phyloP scores from a whole-genome alignment of 2,888 invertebrate species.

The Germaria angustata region DNA sequence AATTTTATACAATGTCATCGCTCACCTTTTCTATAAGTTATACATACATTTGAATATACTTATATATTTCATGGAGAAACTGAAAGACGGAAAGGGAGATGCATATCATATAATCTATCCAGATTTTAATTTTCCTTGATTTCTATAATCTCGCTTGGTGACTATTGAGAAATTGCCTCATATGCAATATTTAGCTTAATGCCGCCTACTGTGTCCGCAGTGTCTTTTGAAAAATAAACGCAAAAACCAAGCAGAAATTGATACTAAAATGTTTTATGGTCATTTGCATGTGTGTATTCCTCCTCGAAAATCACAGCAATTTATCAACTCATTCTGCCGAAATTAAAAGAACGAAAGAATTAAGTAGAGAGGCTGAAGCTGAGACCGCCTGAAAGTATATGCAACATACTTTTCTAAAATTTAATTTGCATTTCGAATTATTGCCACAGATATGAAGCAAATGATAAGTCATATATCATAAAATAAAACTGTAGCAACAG shows the following conservation, averaged over 20 bases:
- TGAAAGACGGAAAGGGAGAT: no score
- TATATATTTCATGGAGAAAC: no score
- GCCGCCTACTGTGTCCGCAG: not conserved
- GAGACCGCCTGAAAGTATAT: not conserved
- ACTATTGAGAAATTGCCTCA: no score
- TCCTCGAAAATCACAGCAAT: conserved; percentile 56
- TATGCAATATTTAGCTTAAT: no score
- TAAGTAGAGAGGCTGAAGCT: not conserved
- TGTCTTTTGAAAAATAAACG: not conserved
- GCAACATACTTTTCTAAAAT: conserved; percentile 26
- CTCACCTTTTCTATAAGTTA: no score
- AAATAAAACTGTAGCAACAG: not conserved
- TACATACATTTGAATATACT: no score
- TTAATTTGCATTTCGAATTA: conserved; percentile 62
- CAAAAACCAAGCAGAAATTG: conserved; percentile 20
- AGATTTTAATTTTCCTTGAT: no score
- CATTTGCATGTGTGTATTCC: conserved; percentile 57
- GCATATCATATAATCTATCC: no score
- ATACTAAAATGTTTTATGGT: conserved; percentile 32
- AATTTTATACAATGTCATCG: no score
- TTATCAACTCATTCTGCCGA: conserved; percentile 50
- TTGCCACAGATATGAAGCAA: conserved; percentile 26
- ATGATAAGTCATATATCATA: conserved; percentile 41
- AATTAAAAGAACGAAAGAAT: conserved; percentile 25
- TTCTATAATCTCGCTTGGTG: no score